Base-by-base conservation (phyloP, 1,140 invertebrate species). In the Penaeus japonicus region DNA sequence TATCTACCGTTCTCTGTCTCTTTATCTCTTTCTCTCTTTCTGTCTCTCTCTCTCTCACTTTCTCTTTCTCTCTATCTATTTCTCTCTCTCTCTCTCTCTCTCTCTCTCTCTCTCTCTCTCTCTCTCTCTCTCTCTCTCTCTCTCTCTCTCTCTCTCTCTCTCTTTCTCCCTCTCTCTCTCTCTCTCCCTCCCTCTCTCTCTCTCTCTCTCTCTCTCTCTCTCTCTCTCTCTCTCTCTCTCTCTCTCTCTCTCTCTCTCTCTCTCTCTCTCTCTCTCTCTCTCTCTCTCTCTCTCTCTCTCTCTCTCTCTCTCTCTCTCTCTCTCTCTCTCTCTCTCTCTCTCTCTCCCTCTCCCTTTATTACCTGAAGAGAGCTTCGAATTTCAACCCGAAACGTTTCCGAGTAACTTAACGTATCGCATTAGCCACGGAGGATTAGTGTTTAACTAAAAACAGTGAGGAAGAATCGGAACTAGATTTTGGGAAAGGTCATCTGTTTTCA, bases 71-170 rank as follows among this genome's bases (percentile, higher is more conserved):
- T 22, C 30, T 81, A n/a, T 81, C 79, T 81, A 39, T 57, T 54
- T 54, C 79, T 81, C 54, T 81, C 39, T 54, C 79, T 81, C 54
- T 57, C 79, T 81, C 79, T 81, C 75, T 81, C 79, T 57, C 54
- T 57, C 39, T 81, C 79, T 81, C 54, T 81, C 79, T 4, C 39
- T 79, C 77, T 79, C 17, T 27, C 7, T 79, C 77, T 30, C 17
- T 79, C 53, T 20, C 12, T 55, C 79, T 30, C 39, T 35, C 59
- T 65, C 59, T 65, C 59, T 65, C 59, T 65, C 59, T 65, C n/a
- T n/a, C n/a, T n/a, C n/a, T n/a, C 2, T 73, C 4, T 73, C 35
- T 73, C 35, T 30, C n/a, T 73, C 2, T 73, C 35, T 30, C 35
- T 73, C 17, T 3, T 73, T 15, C 70, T n/a, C 35, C 70, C 35